Evolutionary conservation across 2,888 invertebrate genomes (phyloP), one percentile per base, ranked within the genome.

Genomic region (Sminthurides aquaticus): DNA sequence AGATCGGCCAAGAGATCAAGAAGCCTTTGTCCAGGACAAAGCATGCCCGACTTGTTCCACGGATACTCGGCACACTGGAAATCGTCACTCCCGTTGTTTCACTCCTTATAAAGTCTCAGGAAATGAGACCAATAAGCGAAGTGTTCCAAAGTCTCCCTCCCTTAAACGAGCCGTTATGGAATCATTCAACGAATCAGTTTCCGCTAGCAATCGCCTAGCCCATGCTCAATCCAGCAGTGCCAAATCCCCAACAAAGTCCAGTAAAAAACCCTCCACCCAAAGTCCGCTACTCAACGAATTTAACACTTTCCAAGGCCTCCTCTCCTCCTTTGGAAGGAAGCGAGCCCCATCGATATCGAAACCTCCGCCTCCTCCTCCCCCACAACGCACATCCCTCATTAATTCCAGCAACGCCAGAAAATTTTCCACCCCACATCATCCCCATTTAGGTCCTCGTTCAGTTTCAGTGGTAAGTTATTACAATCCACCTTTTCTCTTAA

Each of bases 71-170:
- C 22, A 59, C 29, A 29, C 18, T 27, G 18, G 62, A 57, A 15
- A 57, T 57, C 57, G 62, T 1, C 62, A 63, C n/a, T 63, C 62
- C 1, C 49, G 57, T 2, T 63, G 62, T 63, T 63, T 63, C 29
- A 49, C 62, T 63, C 57, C 62, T 49, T 63, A 56, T 57, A 56
- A 57, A 49, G 62, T 63, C 28, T 49, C 57, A 2, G 22, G 43
- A 43, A 8, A n/a, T n/a, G n/a, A 18, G 43, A 43, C 43, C 43
- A 43, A 18, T 43, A 43, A 18, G 43, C 18, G 8, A 43, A 43
- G 43, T 43, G 43, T 11, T 11, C 11, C 8, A 18, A 43, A 43
- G 18, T 43, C 43, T 8, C 43, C 18, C 8, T 11, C 43, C 8
- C 18, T 18, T 43, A 43, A 43, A 43, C 43, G 18, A 18, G 43